Evolutionary conservation across 23 tunicate species (phyloP).

Genomic region (Ciona savignyi): DNA sequence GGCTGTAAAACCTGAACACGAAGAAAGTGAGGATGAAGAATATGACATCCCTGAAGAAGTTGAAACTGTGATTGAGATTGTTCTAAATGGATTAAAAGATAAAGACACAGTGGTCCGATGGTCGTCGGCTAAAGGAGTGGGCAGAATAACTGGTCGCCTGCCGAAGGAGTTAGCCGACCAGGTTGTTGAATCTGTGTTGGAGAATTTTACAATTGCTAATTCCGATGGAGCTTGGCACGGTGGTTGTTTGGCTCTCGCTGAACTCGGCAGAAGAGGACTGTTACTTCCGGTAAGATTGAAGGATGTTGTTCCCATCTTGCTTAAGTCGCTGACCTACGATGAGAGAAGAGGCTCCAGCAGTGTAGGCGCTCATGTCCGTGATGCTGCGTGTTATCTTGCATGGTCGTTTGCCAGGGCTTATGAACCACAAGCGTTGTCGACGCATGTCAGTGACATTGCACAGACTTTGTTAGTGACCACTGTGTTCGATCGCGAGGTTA

Average conservation of each 20-base stretch:
- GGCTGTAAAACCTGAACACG: neutral
- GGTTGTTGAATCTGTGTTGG: conserved; percentile 61
- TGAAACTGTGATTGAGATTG: conserved; percentile 58
- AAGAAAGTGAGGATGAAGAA: conserved; percentile 39
- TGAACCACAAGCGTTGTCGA: conserved; percentile 42
- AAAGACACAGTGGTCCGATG: conserved; percentile 94
- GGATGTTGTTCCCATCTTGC: conserved; percentile 65
- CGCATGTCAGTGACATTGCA: conserved; percentile 52
- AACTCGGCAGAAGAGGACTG: conserved; percentile 85
- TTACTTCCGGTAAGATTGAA: conserved; percentile 64
- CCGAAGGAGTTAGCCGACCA: conserved; percentile 89
- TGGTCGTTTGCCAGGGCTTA: conserved; percentile 99
- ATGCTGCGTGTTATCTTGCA: conserved; percentile 94
- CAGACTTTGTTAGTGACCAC: conserved; percentile 71
- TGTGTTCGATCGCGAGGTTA: conserved; percentile 92
- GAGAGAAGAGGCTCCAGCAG: conserved; percentile 86
- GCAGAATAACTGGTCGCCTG: conserved; percentile 81
- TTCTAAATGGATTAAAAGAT: conserved; percentile 75
- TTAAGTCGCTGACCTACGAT: conserved; percentile 66
- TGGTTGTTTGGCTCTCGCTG: conserved; percentile 87
- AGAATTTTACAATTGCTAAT: conserved; percentile 54
- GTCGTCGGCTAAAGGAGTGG: conserved; percentile 97
- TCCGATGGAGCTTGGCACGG: conserved; percentile 96
- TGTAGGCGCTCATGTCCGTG: conserved; percentile 98
- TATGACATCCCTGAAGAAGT: conserved; percentile 83